Evolutionary conservation across 2,113 vertebrate species (phyloP).

Genomic region (Chamaea fasciata): DNA sequence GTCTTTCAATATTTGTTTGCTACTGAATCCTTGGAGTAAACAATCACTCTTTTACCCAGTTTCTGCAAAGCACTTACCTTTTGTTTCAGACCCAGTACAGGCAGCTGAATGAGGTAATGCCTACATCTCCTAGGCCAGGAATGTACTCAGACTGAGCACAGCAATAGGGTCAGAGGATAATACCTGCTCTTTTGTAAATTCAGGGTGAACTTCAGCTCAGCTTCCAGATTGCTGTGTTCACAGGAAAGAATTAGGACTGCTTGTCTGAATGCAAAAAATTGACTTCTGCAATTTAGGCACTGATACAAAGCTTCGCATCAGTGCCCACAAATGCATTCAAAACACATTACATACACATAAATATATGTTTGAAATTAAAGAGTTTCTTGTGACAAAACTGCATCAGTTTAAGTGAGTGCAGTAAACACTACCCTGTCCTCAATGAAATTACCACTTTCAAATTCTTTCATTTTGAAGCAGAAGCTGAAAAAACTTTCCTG

Average conservation of each 20-base stretch:
- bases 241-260: background rate
- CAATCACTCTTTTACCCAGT: background rate
- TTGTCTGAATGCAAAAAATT: background rate
- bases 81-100: background rate
- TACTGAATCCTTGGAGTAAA: conserved; percentile 5
- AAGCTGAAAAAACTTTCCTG: background rate
- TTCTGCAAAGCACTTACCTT: conserved; percentile 10
- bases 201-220: background rate
- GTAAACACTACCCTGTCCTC: background rate
- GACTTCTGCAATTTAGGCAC: background rate
- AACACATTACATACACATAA: background rate
- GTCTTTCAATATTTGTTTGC: background rate
- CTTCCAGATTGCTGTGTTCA: background rate
- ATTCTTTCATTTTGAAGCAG: background rate
- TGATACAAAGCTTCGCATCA: background rate
- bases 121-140: background rate
- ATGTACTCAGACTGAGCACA: background rate
- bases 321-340: background rate
- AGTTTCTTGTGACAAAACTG: background rate
- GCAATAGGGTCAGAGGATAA: background rate
- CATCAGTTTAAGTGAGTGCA: background rate
- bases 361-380: background rate
- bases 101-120: conserved; percentile 1
- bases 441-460: background rate
- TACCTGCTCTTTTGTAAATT: conserved; percentile 23